Percentiles rank a stretch among this genome's conserved stretches.
These are phyloP conservation scores for Phasianus colchicus DNA, from an alignment of 2,113 vertebrate species.

Conservation along the genomic window DNA sequence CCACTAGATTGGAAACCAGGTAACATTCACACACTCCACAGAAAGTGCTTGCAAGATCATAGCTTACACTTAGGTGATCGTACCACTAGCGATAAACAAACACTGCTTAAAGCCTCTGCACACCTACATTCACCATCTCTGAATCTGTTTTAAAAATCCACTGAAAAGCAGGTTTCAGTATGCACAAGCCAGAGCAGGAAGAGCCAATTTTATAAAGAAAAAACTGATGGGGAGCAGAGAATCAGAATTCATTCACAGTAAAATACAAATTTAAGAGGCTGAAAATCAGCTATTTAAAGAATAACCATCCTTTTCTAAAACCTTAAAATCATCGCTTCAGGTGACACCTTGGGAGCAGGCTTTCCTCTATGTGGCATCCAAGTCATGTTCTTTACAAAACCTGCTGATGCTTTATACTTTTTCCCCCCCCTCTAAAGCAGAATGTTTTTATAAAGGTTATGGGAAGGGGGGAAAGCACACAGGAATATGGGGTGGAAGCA, in stretches of 20 bases:
- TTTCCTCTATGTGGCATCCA: background rate
- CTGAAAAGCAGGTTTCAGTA: background rate
- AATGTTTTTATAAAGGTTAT: background rate
- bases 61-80: background rate
- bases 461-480: accelerated
- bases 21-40: background rate
- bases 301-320: background rate
- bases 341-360: background rate
- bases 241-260: background rate
- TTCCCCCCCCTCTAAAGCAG: background rate
- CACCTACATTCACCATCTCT: background rate
- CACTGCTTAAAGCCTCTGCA: background rate
- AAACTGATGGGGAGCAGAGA: background rate
- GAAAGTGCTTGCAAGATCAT: background rate
- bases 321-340: background rate
- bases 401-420: background rate
- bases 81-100: background rate
- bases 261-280: background rate
- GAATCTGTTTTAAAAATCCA: background rate
- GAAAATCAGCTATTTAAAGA: background rate
- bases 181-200: background rate
- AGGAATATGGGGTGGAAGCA: background rate
- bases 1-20: background rate
- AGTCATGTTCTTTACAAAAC: background rate
- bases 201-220: background rate